These are phyloP conservation scores for Biston betularia DNA, from an alignment of 2,888 invertebrate genomes.

Conservation along the genomic window DNA sequence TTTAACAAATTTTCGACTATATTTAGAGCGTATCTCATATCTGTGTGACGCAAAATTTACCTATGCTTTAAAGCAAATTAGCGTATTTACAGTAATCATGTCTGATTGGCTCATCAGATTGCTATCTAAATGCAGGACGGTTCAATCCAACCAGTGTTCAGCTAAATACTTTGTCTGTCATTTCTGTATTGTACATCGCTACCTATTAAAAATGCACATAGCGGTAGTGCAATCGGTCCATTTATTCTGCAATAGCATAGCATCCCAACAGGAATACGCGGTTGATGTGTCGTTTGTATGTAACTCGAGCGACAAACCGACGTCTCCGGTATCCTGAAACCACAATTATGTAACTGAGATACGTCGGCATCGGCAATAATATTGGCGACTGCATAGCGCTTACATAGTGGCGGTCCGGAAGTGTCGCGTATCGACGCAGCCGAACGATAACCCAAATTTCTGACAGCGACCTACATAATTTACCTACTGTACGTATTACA, in stretches of 20 bases:
- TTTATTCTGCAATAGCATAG: not conserved
- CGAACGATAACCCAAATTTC: conserved; percentile 83
- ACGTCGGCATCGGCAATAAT: conserved; percentile 63
- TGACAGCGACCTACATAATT: conserved; percentile 80
- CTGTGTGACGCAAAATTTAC: not conserved
- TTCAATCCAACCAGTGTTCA: not conserved
- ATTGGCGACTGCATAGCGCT: conserved; percentile 74
- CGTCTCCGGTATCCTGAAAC: conserved; percentile 58
- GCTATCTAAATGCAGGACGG: not conserved
- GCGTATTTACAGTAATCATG: not conserved
- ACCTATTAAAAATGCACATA: conserved; percentile 4
- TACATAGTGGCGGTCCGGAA: conserved; percentile 73
- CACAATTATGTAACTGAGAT: conserved; percentile 66
- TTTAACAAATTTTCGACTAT: conserved; percentile 17
- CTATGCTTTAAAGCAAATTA: not conserved
- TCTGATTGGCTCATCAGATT: not conserved
- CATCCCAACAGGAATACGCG: conserved; percentile 34
- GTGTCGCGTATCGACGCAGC: conserved; percentile 81
- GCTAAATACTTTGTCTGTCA: too few relatives aligned
- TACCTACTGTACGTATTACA: conserved; percentile 68
- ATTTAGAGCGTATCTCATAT: not conserved
- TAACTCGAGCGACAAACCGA: conserved; percentile 58
- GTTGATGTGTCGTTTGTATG: conserved; percentile 52
- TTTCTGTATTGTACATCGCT: not conserved
- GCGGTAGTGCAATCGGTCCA: conserved; percentile 9